Conservation (phyloP, 2,113 vertebrate species). For the Archocentrus centrarchus region DNA sequence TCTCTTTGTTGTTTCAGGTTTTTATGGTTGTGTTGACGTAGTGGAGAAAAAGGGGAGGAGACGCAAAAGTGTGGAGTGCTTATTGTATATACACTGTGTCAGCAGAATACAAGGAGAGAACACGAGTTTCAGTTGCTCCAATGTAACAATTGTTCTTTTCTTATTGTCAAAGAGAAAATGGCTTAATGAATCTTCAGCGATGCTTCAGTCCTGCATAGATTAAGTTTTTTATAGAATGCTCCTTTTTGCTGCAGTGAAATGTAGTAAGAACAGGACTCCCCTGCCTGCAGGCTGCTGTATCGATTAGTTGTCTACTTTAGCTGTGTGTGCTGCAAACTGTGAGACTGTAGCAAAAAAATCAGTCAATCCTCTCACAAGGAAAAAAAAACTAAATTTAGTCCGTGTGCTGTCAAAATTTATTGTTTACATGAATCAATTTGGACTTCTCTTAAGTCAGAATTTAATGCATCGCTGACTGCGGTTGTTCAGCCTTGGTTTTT, state of each 20-base stretch:
- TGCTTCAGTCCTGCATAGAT: slow-evolving; percentile 24
- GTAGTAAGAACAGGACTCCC: slow-evolving; percentile 59
- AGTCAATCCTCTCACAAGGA: neutral
- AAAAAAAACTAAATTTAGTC: neutral
- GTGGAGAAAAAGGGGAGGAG: slow-evolving; percentile 2
- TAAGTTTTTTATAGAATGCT: slow-evolving; percentile 45
- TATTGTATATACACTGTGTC: neutral
- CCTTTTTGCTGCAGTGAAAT: slow-evolving; percentile 75
- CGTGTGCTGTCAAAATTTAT: neutral
- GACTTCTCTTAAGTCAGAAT: neutral
- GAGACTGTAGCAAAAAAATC: slow-evolving; percentile 49
- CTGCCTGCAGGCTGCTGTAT: slow-evolving; percentile 68
- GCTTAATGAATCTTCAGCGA: slow-evolving; percentile 9
- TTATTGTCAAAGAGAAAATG: neutral
- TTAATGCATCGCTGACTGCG: neutral
- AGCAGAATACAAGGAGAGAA: neutral
- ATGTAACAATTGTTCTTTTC: neutral
- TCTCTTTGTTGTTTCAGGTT: slow-evolving; percentile 55
- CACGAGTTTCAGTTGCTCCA: neutral
- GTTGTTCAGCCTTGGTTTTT: neutral
- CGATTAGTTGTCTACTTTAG: slow-evolving; percentile 74
- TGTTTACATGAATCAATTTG: neutral
- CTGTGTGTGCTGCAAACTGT: slow-evolving; percentile 68
- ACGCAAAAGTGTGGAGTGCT: neutral
- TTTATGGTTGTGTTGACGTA: slow-evolving; percentile 46